Conservation (phyloP, 2,888 invertebrate species). For the Malthinus seriepunctatus region DNA sequence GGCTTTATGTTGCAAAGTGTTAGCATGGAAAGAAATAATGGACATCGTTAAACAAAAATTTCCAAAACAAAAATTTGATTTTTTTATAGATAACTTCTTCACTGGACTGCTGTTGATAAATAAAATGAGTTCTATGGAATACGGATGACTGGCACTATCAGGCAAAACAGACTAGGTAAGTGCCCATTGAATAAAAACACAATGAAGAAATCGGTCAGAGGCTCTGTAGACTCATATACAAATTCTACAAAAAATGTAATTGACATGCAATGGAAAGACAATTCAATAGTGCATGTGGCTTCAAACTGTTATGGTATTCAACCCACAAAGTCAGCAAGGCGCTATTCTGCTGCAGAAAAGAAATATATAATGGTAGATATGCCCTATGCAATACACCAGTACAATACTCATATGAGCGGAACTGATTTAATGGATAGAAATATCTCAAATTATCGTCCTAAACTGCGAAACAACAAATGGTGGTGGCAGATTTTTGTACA, state of each 20-base stretch:
- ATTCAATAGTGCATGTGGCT: background rate
- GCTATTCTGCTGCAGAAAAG: background rate
- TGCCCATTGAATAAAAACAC: background rate
- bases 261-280: conserved; percentile 1
- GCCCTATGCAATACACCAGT: conserved; percentile 1
- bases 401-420: background rate
- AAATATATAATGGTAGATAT: conserved; percentile 3
- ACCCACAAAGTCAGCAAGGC: background rate
- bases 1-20: conserved; percentile 15
- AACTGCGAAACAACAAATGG: conserved; percentile 1
- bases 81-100: conserved; percentile 3
- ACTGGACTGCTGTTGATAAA: background rate
- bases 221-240: background rate
- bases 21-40: conserved; percentile 35
- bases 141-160: conserved; percentile 6
- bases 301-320: conserved; percentile 1
- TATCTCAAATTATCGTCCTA: background rate
- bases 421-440: conserved; percentile 3
- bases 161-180: background rate
- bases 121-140: conserved; percentile 2
- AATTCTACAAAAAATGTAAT: background rate
- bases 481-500: conserved; percentile 10
- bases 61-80: conserved; percentile 1
- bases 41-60: conserved; percentile 14
- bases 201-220: conserved; percentile 3